phyloP scores from a whole-genome alignment of 2,113 vertebrate species.

The Chlamydotis undulata region DNA sequence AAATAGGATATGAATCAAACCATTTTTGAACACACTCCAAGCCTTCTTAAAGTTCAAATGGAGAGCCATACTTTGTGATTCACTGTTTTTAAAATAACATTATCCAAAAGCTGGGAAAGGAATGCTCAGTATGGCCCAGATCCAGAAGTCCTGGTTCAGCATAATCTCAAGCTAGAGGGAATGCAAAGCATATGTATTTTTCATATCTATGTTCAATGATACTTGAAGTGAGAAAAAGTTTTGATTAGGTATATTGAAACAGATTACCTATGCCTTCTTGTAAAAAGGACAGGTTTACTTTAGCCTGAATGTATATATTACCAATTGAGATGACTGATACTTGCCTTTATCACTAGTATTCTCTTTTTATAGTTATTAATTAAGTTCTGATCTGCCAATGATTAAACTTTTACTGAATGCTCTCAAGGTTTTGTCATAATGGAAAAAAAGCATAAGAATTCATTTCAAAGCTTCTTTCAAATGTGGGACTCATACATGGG shows the following conservation, averaged over 20 bases:
- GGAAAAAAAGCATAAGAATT: background rate
- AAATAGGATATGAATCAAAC: background rate
- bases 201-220: background rate
- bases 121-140: background rate
- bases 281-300: background rate
- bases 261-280: background rate
- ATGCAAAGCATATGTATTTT: constrained; percentile 22
- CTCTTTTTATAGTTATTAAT: background rate
- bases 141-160: constrained; percentile 21
- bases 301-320: background rate
- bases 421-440: background rate
- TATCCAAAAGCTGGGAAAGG: constrained; percentile 17
- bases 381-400: background rate
- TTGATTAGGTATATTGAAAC: background rate
- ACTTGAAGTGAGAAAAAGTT: background rate
- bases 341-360: background rate
- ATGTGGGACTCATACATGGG: background rate
- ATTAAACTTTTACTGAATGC: background rate
- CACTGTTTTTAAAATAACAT: constrained; percentile 1
- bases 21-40: constrained; percentile 3
- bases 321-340: background rate
- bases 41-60: constrained; percentile 19
- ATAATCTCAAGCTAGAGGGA: background rate
- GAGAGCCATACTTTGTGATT: constrained; percentile 24
- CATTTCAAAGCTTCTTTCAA: background rate